Percentiles rank a stretch among this genome's conserved stretches.
phyloP scores from a whole-genome alignment of 2,113 vertebrate species.

The Pelobates fuscus region DNA sequence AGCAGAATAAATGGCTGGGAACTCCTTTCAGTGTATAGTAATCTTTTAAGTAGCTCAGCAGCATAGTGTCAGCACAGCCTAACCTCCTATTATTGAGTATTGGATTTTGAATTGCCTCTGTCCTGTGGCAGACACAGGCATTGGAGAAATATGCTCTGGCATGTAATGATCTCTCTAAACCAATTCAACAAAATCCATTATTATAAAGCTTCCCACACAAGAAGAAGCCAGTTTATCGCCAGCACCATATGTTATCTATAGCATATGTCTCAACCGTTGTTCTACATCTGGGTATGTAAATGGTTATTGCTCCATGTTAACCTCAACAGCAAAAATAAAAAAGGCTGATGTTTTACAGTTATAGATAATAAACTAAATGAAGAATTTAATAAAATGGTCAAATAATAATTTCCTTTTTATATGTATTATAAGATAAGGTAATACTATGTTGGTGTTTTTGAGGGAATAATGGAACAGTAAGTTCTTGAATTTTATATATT shows the following conservation, averaged over 20 bases:
- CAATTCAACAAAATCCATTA: constrained; percentile 39
- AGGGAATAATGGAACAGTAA: no score
- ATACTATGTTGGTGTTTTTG: no score
- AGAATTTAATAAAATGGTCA: no score
- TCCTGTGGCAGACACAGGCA: constrained; percentile 17
- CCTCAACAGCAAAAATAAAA: not conserved
- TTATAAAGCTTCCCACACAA: constrained; percentile 30
- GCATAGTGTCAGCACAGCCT: constrained; percentile 22
- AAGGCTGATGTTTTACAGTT: no score
- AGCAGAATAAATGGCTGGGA: not conserved
- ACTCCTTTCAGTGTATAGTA: not conserved
- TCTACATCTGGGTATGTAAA: constrained; percentile 3
- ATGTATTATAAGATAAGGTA: no score
- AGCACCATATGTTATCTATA: constrained; percentile 22
- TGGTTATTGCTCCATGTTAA: constrained; percentile 10
- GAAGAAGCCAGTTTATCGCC: constrained; percentile 3
- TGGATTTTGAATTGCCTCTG: constrained; percentile 38
- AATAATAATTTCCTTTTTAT: no score
- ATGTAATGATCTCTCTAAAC: constrained; percentile 43
- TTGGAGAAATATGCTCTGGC: constrained; percentile 21
- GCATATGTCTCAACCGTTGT: constrained; percentile 1
- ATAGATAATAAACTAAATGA: no score
- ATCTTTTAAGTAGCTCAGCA: constrained; percentile 17
- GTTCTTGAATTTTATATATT: no score
- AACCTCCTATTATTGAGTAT: constrained; percentile 39